phyloP scores from a whole-genome alignment of 2,797 vertebrate species.

The Rhinophrynus dorsalis region DNA sequence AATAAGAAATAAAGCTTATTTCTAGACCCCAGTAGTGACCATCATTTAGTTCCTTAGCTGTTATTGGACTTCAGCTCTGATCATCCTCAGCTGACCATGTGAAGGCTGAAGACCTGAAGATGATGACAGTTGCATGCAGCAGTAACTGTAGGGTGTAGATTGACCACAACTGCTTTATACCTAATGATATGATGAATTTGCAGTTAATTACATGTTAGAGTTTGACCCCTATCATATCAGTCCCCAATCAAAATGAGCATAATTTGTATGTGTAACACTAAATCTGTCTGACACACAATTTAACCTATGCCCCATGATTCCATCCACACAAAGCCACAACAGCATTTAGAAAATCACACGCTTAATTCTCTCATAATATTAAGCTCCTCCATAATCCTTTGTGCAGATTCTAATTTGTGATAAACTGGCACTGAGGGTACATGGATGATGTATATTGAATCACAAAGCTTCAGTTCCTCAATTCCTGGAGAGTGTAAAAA shows the following conservation, averaged over 20 bases:
- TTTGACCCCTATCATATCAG: too few species aligned
- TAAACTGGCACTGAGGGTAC: not conserved
- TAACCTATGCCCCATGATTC: not conserved
- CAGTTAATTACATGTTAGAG: too few species aligned
- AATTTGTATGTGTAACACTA: not conserved
- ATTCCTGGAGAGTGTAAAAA: not conserved
- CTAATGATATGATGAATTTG: too few species aligned
- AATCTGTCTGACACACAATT: not conserved
- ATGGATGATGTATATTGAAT: not conserved
- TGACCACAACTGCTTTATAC: too few species aligned
- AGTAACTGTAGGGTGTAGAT: too few species aligned
- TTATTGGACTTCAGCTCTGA: too few species aligned
- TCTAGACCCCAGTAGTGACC: too few species aligned
- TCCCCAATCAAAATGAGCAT: not conserved
- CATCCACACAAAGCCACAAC: not conserved
- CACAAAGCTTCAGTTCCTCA: not conserved
- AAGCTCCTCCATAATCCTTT: not conserved
- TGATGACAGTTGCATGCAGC: too few species aligned
- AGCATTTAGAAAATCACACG: not conserved
- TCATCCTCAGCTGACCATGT: too few species aligned
- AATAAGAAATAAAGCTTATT: too few species aligned
- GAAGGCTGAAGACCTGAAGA: too few species aligned
- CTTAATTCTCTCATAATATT: not conserved
- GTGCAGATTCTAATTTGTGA: not conserved
- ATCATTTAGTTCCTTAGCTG: too few species aligned